Evolutionary conservation across 2,888 invertebrate genomes (phyloP), one percentile per base, ranked within the genome.

Genomic region (Metopia argyrocephala): DNA sequence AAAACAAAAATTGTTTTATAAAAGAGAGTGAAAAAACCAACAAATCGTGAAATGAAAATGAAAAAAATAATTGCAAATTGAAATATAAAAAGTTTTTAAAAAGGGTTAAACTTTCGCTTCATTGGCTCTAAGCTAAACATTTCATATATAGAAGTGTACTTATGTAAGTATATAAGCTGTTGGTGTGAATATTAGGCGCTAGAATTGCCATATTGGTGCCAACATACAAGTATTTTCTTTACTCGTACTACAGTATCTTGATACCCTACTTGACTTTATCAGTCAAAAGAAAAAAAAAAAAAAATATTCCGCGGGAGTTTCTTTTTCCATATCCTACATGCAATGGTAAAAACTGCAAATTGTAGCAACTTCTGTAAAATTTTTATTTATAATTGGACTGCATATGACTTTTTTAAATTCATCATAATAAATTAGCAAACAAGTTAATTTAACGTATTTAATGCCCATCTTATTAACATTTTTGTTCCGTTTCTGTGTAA

Each of bases 41-140:
- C 68, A 56, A 50, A 73, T 73, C 52, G 50, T 71, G 59, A 68
- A 76, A 76, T 66, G 38, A 54, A 66, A 74, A n/a, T n/a, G n/a
- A n/a, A n/a, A n/a, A n/a, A n/a, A n/a, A 74, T 78, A 76, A 70
- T 79, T 78, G 71, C 65, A 82, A 82, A 80, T 83, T 82, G 82
- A 84, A 84, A 83, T 79, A 84, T 79, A 85, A 85, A 86, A 86
- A 78, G 69, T 73, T 80, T 81, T 87, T 87, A 86, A 88, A 87
- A 87, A 87, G 87, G 87, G 87, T 87, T 88, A 85, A 87, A 85
- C 85, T 86, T 84, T 75, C 76, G 85, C 86, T 85, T 87, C 85
- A 83, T 84, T 84, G 83, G 78, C 69, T 83, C 52, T 66, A 56
- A 78, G 69, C 74, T 70, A 81, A 81, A 68, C 57, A 76, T 73